Evolutionary conservation across 2,113 vertebrate genomes (phyloP).

Genomic region (Poeciliopsis prolifica): DNA sequence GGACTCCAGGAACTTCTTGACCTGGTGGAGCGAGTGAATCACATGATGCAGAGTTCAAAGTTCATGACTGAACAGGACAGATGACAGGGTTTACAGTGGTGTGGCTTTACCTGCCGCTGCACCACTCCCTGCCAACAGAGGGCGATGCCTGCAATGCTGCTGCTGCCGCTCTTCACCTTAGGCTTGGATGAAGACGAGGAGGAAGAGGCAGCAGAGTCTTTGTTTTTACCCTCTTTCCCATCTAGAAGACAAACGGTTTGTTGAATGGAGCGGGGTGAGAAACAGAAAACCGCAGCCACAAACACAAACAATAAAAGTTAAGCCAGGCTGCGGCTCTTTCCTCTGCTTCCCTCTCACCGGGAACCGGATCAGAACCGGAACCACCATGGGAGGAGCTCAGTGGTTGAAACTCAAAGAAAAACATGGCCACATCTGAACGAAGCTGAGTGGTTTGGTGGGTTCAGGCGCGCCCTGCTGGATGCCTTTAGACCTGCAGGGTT

Average conservation of each 20-base stretch:
- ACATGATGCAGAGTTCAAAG: neutral
- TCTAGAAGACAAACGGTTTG: constrained; percentile 71
- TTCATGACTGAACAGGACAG: no score
- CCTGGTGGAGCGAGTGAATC: constrained; percentile 69
- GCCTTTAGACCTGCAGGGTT: neutral
- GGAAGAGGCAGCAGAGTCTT: constrained; percentile 62
- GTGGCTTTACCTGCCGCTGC: constrained; percentile 79
- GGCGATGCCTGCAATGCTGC: constrained; percentile 81
- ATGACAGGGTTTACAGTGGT: no score
- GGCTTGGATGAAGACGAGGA: constrained; percentile 57
- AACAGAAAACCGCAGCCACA: constrained; percentile 26
- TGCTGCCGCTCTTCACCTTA: constrained; percentile 69
- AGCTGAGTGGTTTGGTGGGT: constrained; percentile 16
- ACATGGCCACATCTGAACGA: constrained; percentile 23
- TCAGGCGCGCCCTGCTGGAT: constrained; percentile 37
- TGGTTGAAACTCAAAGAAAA: constrained; percentile 26
- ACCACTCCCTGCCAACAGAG: constrained; percentile 87
- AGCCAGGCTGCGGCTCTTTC: neutral
- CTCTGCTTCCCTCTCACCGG: constrained; percentile 72
- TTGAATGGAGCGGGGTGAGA: fast-evolving
- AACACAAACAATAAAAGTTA: constrained; percentile 17
- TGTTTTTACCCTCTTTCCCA: constrained; percentile 82
- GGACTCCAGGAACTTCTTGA: constrained; percentile 86
- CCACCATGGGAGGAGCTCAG: constrained; percentile 13
- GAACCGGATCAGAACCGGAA: constrained; percentile 16